Base-by-base conservation (phyloP, 2,113 vertebrate genomes). In the Carassius carassius region DNA sequence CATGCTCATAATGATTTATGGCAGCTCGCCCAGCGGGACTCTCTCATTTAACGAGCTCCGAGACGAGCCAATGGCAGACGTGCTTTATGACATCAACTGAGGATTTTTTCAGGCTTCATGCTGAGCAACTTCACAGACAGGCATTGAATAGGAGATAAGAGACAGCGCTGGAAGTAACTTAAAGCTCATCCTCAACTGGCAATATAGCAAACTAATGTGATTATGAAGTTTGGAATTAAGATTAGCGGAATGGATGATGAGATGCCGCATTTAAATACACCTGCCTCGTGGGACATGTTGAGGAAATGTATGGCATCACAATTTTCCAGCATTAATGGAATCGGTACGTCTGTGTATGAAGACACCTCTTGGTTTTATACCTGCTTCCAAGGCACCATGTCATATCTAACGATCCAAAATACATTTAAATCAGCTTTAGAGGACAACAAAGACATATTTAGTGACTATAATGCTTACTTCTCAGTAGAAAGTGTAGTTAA, bases 71-170 rank as follows among this genome's bases (percentile, higher is more conserved):
- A 89, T 65, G 51, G 76, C 72, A 62, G 70, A 67, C 37, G 37
- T 78, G 44, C 32, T 85, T 88, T 82, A 29, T 81, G 88, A 86
- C 86, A 74, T 83, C 69, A 88, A 81, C 82, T 54, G 72, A 88
- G 75, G 16, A 78, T 83, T 75, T 86, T 78, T 25, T 44, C 75
- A 49, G 74, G 41, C 37, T 21, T 62, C 79, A 79, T 1, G 63
- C 78, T 25, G 56, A 56, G 56, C 10, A 75, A 44, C 62, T 81
- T 67, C 60, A 69, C 47, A 81, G 44, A 56, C 73, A 78, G 21
- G 51, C 65, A 47, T 75, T 23, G 56, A 63, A 63, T n/a, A 51
- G 49, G 80, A 72, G 86, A 76, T 67, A 75, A 81, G 60, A 56
- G 16, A 76, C 37, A 84, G 67, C 69, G 12, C 76, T 49, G 32